Evolutionary conservation across 2,113 vertebrate genomes (phyloP), one percentile per base, ranked within the genome.

Genomic region (Cebus imitator): DNA sequence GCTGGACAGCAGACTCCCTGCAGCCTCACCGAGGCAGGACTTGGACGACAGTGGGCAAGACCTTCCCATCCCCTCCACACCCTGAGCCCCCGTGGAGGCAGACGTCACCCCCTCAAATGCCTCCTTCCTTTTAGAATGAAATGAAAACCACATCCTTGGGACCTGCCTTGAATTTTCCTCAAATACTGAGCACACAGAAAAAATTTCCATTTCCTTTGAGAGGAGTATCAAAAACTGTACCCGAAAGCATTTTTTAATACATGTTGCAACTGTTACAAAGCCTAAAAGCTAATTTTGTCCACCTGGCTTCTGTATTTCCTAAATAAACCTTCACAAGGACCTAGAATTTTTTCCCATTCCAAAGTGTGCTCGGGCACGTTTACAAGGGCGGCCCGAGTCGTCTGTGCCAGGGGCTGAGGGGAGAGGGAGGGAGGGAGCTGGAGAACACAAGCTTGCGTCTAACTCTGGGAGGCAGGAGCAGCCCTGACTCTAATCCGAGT

Each of bases 321-420:
- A 86, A 94, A 88, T 89, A 96, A 91, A 89, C 30, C 89, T 68
- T 78, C 92, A 30, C 50, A 55, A 52, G 80, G 92, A n/a, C 48
- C 32, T 9, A 23, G 87, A 78, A n/a, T 13, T 45, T n/a, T 10
- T 66, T 32, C 48, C 75, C 32, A 6, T 64, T 45, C 85, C 50
- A 12, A 40, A 87, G 58, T 21, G 45, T 10, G 58, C 93, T 45
- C 58, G 0, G 40, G 82, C 40, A 23, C 40, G 10, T 50, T 43
- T 18, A 43, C 43, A 17, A 58, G 73, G 81, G 82, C 3, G 8
- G 57, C 27, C 27, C 0, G 16, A 68, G 90, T 45, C 52, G 17
- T 12, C 64, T 12, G 3, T 2, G 68, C 30, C 57, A 40, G 64
- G 3, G 50, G 35, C 0, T 52, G 14, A 10, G 37, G 40, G 37